Evolutionary conservation across 2,797 vertebrate genomes (phyloP).

Genomic region (Microcaecilia unicolor): DNA sequence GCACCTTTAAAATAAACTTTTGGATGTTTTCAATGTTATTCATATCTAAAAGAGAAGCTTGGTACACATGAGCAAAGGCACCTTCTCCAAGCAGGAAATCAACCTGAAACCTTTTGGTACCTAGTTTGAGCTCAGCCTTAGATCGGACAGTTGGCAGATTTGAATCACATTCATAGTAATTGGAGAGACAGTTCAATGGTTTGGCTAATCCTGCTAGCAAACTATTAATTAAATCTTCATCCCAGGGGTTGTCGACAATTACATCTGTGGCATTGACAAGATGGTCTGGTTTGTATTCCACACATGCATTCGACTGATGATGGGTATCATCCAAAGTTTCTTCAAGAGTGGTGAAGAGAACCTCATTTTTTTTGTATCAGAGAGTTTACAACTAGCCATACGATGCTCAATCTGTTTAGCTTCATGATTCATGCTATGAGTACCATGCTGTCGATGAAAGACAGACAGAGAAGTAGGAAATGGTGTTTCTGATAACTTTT

Average conservation of each 20-base stretch:
- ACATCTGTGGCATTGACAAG: slow-evolving; percentile 6
- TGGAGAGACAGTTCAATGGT: slow-evolving; percentile 53
- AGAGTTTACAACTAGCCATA: slow-evolving; percentile 36
- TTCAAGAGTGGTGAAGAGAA: neutral
- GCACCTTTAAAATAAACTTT: slow-evolving; percentile 80
- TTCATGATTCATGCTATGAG: slow-evolving; percentile 2
- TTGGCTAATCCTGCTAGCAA: slow-evolving; percentile 60
- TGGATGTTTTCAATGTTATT: slow-evolving; percentile 47
- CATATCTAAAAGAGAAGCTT: slow-evolving; percentile 59
- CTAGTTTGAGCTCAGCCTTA: slow-evolving; percentile 69
- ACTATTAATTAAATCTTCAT: slow-evolving; percentile 49
- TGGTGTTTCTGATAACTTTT: neutral
- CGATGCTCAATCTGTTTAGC: slow-evolving; percentile 17
- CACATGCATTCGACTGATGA: neutral
- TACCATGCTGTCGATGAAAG: neutral
- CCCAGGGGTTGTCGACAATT: slow-evolving; percentile 75
- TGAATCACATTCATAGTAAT: slow-evolving; percentile 56
- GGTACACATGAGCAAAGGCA: slow-evolving; percentile 84
- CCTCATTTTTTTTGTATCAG: slow-evolving; percentile 26
- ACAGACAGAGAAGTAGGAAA: neutral
- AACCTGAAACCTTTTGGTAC: slow-evolving; percentile 52
- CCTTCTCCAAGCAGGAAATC: slow-evolving; percentile 76
- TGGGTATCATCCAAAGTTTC: neutral
- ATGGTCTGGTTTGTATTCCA: neutral
- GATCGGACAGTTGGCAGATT: slow-evolving; percentile 58